Percentiles rank a stretch among this genome's conserved stretches.
phyloP scores from a whole-genome alignment of 2,888 invertebrate genomes.

The Erebia aethiops region DNA sequence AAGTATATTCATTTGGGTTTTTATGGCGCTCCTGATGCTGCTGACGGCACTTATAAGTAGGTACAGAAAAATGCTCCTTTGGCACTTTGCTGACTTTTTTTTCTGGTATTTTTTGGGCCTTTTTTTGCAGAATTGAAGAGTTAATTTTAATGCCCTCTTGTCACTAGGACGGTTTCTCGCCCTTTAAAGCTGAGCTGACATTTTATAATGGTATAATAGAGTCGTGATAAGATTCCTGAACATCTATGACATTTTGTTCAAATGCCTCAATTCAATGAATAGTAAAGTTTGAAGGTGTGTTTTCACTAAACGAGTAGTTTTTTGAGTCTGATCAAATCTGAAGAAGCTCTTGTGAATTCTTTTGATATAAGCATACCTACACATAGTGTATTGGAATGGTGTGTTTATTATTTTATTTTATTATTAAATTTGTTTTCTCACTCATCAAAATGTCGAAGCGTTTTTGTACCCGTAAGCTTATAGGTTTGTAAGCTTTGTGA shows the following conservation, averaged over 20 bases:
- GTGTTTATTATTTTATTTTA: too few species aligned
- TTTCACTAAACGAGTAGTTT: neutral
- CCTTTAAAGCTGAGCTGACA: slow-evolving; percentile 35
- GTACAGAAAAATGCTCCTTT: too few species aligned
- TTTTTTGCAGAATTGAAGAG: neutral
- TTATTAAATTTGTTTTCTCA: neutral
- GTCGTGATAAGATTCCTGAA: slow-evolving; percentile 42
- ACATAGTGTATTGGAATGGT: too few species aligned
- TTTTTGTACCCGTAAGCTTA: too few species aligned
- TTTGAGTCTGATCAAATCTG: neutral
- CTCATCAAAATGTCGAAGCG: too few species aligned
- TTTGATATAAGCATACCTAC: too few species aligned
- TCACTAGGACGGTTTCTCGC: slow-evolving; percentile 28
- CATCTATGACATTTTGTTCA: slow-evolving; percentile 31
- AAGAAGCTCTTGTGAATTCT: neutral
- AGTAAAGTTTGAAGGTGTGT: neutral
- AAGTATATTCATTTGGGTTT: too few species aligned
- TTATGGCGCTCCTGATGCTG: too few species aligned
- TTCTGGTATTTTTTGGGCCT: too few species aligned
- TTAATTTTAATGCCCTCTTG: slow-evolving; percentile 8
- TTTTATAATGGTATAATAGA: slow-evolving; percentile 34
- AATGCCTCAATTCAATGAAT: slow-evolving; percentile 20
- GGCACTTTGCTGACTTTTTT: too few species aligned
- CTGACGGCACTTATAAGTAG: too few species aligned
- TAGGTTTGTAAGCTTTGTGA: too few species aligned